Base-by-base conservation (phyloP, 1,140 invertebrate genomes). In the Nomia melanderi region DNA sequence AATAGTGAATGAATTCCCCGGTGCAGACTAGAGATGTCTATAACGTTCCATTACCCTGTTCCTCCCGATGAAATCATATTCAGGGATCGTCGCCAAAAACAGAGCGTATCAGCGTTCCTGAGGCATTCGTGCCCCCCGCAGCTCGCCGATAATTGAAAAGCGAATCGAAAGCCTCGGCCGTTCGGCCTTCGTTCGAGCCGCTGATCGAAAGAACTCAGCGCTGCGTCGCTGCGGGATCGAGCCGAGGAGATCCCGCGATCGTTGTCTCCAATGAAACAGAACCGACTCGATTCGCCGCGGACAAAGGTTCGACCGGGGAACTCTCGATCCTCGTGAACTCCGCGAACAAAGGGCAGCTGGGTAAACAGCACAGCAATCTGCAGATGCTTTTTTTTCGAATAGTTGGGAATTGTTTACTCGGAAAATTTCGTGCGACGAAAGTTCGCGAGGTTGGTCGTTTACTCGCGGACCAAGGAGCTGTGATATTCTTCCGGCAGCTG, bases 51-150 rank as follows among this genome's bases (percentile, higher is more conserved):
- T 3, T 4, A 44, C n/a, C n/a, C n/a, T n/a, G n/a, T n/a, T 44
- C 3, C 14, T 5, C 41, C 14, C 4, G 39, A 41, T 14, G 23
- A 20, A 33, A 64, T 66, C 20, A n/a, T 6, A 44, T 41, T 41
- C 67, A 57, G 57, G 41, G n/a, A 71, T 70, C 78, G 29, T 29
- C 67, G 20, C 23, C 20, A 14, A 41, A 50, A 82, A 78, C 63
- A 50, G 20, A 20, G 50, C 47, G 54, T 31, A 82, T 73, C 56
- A 81, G 67, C 67, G 50, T 77, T 82, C 44, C 62, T 25, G 31
- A 1, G 9, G n/a, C 23, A 1, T 67, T 69, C 73, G 59, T 59
- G 65, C 31, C 36, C 3, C 27, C 11, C 2, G 23, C n/a, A 29
- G 11, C 3, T 23, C 27, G 29, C 27, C 73, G 56, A 69, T 69